phyloP scores from a whole-genome alignment of 2,113 vertebrate genomes.

The Bufo bufo region DNA sequence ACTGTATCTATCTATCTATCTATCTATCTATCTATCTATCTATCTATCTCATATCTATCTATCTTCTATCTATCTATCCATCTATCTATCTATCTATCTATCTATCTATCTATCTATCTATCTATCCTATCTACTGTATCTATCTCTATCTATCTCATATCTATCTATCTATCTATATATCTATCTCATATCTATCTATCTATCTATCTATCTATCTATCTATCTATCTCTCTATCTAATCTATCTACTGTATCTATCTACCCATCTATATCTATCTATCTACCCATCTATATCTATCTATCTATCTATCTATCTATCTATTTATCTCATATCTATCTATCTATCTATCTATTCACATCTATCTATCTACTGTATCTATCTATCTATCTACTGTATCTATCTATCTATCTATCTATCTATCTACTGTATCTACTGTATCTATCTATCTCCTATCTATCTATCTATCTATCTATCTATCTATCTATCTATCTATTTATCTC shows the following conservation, averaged over 20 bases:
- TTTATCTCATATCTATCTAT: slow-evolving; percentile 2
- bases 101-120: background rate
- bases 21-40: slow-evolving; percentile 11
- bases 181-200: background rate
- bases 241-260: background rate
- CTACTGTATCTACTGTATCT: too few relatives aligned
- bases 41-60: slow-evolving; percentile 15
- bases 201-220: background rate
- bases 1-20: background rate
- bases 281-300: background rate
- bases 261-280: background rate
- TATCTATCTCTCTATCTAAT: background rate
- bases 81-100: slow-evolving; percentile 14
- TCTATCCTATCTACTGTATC: too few relatives aligned
- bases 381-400: background rate
- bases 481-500: slow-evolving; percentile 4
- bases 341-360: slow-evolving; percentile 12
- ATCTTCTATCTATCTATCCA: background rate
- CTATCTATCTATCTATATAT: background rate
- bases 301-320: background rate
- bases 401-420: slow-evolving; percentile 9
- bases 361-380: slow-evolving; percentile 8
- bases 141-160: too few relatives aligned
- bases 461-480: background rate
- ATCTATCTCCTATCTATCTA: too few relatives aligned